Evolutionary conservation across 2,113 vertebrate species (phyloP).

Genomic region (Felis catus): F.catus_Fca126_mat1.0 CM031414.1:62744001-62744500

Average conservation of each 20-base stretch:
- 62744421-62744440: not conserved
- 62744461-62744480: not conserved
- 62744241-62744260: not conserved
- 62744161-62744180: not conserved
- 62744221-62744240: not conserved
- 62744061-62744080: not conserved
- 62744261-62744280: not conserved
- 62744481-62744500: not conserved
- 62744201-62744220: not conserved
- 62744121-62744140: slow-evolving; percentile 1
- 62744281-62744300: not conserved
- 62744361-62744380: not conserved
- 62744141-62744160: not conserved
- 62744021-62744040: no score
- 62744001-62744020: no score
- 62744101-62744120: not conserved
- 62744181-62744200: not conserved
- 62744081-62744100: not conserved
- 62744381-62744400: not conserved
- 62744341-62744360: not conserved
- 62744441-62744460: not conserved
- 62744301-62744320: not conserved
- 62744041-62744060: no score
- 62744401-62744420: slow-evolving; percentile 43
- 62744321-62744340: not conserved